phyloP scores from a whole-genome alignment of 2,113 vertebrate species.

The Bujurquina vittata region DNA sequence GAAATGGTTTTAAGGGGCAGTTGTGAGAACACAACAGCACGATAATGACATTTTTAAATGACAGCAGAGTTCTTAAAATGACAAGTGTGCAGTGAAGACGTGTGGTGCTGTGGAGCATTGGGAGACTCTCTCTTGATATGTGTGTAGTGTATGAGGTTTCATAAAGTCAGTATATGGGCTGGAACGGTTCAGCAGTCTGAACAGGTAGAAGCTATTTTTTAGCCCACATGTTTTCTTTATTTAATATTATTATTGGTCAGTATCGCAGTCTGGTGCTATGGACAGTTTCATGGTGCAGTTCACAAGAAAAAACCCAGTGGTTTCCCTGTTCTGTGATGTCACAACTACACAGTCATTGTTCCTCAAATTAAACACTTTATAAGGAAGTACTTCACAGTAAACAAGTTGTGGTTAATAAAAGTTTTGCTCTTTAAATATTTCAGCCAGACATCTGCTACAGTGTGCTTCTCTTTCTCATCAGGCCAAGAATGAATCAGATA shows the following conservation, averaged over 20 bases:
- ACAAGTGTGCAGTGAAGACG: no score
- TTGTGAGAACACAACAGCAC: no score
- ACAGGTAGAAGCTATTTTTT: no score
- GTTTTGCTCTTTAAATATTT: background rate
- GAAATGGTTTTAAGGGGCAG: no score
- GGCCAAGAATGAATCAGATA: background rate
- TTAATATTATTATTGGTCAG: background rate
- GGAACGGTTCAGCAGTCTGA: no score
- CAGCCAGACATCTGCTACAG: background rate
- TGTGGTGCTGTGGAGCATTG: no score
- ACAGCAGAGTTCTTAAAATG: no score
- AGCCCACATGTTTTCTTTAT: no score
- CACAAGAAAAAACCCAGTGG: constrained; percentile 22
- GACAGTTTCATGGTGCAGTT: constrained; percentile 14
- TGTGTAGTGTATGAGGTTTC: no score
- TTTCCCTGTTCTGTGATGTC: constrained; percentile 47
- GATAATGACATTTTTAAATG: no score
- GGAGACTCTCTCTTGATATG: no score
- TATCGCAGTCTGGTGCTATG: background rate
- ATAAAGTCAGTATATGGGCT: no score
- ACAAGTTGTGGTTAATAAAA: background rate
- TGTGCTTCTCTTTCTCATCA: background rate
- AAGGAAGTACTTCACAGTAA: constrained; percentile 11
- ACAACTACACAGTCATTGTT: constrained; percentile 33
- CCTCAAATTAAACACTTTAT: constrained; percentile 32